Conservation (phyloP, 2,888 invertebrate species). For the Xestoiulus laeticollis region DNA sequence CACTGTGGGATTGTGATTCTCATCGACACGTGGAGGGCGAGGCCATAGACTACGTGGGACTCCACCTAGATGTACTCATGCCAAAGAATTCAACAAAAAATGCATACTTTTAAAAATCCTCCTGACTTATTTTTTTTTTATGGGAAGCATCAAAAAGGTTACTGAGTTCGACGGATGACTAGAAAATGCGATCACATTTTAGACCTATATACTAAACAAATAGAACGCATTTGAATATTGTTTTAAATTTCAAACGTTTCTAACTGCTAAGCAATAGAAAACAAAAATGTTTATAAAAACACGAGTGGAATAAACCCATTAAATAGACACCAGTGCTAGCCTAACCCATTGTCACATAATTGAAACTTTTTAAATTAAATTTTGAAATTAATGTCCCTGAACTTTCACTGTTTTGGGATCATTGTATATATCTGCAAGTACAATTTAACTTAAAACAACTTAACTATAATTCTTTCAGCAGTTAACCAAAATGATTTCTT, state of each 20-base stretch:
- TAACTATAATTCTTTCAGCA: too few relatives aligned
- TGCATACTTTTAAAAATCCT: background rate
- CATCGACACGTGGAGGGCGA: slow-evolving; percentile 42
- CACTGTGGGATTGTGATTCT: slow-evolving; percentile 2
- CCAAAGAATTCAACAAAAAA: slow-evolving; percentile 31
- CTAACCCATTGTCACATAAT: background rate
- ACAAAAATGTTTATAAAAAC: background rate
- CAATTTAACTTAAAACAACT: too few relatives aligned
- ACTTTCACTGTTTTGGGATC: too few relatives aligned
- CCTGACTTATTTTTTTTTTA: slow-evolving; percentile 2
- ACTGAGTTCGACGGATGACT: slow-evolving; percentile 19
- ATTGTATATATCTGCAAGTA: too few relatives aligned
- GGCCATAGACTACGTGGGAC: background rate
- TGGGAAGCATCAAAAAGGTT: background rate
- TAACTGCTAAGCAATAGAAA: background rate
- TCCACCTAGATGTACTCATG: background rate
- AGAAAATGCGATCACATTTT: slow-evolving; percentile 4
- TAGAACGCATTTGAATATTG: slow-evolving; percentile 40
- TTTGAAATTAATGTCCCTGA: too few relatives aligned
- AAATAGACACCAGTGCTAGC: background rate
- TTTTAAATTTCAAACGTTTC: slow-evolving; percentile 23
- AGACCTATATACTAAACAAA: background rate
- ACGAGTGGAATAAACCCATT: slow-evolving; percentile 16
- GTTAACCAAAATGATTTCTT: too few relatives aligned
- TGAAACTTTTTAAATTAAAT: background rate